A percentile compares a stretch with the other conserved stretches of the same genome.
Evolutionary conservation across 2,113 vertebrate species (phyloP).

Genomic region (Bothrops jararaca): DNA sequence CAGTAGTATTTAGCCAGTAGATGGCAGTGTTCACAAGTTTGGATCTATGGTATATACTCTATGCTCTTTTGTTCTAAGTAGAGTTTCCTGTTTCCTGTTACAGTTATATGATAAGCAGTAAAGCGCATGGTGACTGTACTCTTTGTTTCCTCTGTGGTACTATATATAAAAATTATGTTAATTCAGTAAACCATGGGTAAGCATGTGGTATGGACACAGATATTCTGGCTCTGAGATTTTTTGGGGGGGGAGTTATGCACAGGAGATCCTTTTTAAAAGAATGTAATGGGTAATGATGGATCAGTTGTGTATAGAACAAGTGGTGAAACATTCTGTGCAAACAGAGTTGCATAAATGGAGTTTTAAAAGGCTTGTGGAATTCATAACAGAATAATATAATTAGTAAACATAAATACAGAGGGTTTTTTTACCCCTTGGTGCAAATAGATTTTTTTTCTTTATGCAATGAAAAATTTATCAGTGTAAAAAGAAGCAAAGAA

Average conservation of each 20-base stretch:
- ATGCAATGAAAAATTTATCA: background rate
- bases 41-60: no score
- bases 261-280: background rate
- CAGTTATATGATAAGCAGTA: no score
- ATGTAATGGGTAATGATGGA: background rate
- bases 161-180: background rate
- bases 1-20: no score
- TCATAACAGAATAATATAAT: background rate
- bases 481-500: background rate
- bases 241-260: background rate
- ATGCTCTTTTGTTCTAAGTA: no score
- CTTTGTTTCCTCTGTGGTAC: no score
- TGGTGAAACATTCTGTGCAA: background rate
- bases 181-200: background rate
- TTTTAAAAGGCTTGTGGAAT: background rate
- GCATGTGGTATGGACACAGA: background rate
- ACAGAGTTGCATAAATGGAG: no score
- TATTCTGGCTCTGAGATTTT: background rate
- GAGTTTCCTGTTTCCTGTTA: no score
- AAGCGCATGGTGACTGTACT: no score
- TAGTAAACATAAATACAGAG: background rate
- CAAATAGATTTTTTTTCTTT: background rate
- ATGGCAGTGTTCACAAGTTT: no score
- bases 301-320: background rate
- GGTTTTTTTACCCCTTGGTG: background rate